Percentiles rank a stretch among this genome's conserved stretches.
These are phyloP conservation scores for Macaca nemestrina DNA, from an alignment of 2,113 vertebrate genomes.

Conservation along the genomic window DNA sequence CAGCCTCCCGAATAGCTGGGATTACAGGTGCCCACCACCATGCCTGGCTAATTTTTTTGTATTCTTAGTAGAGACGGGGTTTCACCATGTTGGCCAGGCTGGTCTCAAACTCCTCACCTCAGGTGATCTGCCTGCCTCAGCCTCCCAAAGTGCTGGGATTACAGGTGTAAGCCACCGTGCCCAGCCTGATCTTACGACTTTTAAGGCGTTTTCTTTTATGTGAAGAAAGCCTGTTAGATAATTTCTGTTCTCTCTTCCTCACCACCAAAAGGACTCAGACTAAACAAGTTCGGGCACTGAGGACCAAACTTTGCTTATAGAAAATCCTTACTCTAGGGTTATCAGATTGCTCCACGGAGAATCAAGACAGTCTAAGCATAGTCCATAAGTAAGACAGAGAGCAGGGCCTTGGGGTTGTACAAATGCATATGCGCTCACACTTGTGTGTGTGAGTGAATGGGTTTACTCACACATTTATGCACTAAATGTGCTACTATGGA, in stretches of 20 bases:
- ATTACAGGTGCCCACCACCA: background rate
- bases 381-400: background rate
- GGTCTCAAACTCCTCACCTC: background rate
- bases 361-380: slow-evolving; percentile 10
- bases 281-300: slow-evolving; percentile 17
- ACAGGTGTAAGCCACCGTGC: background rate
- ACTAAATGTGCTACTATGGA: background rate
- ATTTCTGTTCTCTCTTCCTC: slow-evolving; percentile 5
- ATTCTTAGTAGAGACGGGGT: background rate
- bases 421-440: too few species aligned
- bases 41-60: background rate
- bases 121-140: background rate
- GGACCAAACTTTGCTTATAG: slow-evolving; percentile 10
- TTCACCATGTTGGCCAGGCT: background rate
- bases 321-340: slow-evolving; percentile 43
- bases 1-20: background rate
- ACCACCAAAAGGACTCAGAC: background rate
- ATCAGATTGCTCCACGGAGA: background rate
- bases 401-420: background rate
- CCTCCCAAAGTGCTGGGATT: background rate
- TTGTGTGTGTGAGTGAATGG: background rate
- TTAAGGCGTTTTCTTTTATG: slow-evolving; percentile 10
- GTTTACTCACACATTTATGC: background rate
- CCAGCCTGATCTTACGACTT: background rate
- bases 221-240: slow-evolving; percentile 10